Percentiles rank a stretch among this genome's conserved stretches.
Conservation (phyloP, 2,113 vertebrate species). For the Crocuta crocuta region DNA sequence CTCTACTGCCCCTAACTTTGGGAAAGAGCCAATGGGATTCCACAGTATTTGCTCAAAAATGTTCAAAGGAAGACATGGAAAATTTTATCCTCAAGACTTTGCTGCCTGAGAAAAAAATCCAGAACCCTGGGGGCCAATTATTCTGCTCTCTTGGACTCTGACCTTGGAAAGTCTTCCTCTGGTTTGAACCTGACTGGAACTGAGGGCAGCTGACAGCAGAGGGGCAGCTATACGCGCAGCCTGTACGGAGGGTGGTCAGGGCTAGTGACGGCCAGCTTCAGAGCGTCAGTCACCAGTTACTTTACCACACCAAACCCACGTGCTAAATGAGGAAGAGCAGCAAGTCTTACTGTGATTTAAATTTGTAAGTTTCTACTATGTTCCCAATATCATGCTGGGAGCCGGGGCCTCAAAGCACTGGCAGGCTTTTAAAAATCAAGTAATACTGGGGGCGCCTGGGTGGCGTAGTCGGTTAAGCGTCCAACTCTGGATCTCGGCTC, state of each 20-base stretch:
- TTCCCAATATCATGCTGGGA: neutral
- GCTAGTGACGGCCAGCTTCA: slow-evolving; percentile 55
- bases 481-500: no score
- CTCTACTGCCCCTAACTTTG: slow-evolving; percentile 65
- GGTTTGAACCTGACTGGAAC: slow-evolving; percentile 63
- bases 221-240: neutral
- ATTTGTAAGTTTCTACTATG: neutral
- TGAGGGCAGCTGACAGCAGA: slow-evolving; percentile 55
- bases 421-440: slow-evolving; percentile 39
- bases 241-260: slow-evolving; percentile 29
- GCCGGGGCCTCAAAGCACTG: neutral
- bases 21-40: slow-evolving; percentile 71
- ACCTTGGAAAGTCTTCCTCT: slow-evolving; percentile 73
- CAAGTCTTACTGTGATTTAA: slow-evolving; percentile 22
- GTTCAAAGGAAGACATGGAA: slow-evolving; percentile 74
- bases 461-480: no score
- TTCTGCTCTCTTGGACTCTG: slow-evolving; percentile 71
- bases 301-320: neutral
- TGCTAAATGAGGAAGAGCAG: neutral
- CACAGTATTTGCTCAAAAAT: slow-evolving; percentile 72
- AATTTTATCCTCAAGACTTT: slow-evolving; percentile 67
- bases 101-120: slow-evolving; percentile 33
- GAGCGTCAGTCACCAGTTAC: neutral
- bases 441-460: neutral
- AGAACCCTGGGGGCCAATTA: slow-evolving; percentile 77